Evolutionary conservation across 2,113 vertebrate genomes (phyloP), one percentile per base, ranked within the genome.

Genomic region (Miniopterus natalensis): DNA sequence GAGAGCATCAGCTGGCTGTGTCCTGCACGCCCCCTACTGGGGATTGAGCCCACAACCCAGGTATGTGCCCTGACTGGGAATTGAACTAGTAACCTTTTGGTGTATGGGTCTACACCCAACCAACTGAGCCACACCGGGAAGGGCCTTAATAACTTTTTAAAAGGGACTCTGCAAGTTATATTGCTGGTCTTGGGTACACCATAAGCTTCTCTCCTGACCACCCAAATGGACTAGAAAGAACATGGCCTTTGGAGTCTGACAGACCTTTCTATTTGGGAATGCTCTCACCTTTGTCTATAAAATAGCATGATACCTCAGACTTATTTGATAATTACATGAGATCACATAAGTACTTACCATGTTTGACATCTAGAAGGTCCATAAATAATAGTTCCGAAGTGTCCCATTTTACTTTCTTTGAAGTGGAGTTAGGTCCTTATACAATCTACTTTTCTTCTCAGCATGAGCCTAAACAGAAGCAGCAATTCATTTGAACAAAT

Each of bases 261-360:
- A 89, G 25, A 51, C 8, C 53, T 66, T 84, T 66, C 36, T 45
- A 63, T 40, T 77, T 70, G 14, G 29, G 3, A 40, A 90, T 79
- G 7, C n/a, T 84, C 49, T 79, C 55, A 73, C 36, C 11, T 86
- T 90, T 40, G 25, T 85, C 42, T 74, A 74, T 78, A 84, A 94
- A 80, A 63, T 17, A 75, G 84, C 31, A 25, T 70, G 10, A 27
- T 71, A 84, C 9, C 31, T 80, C 53, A 75, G 55, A 51, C 29
- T 53, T n/a, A 17, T 63, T 55, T 66, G 77, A 84, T 71, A 42
- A 53, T 65, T 29, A 84, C 8, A 45, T 49, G 25, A 83, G 21
- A 21, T 88, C 70, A 66, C 25, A 42, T 18, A 55, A 61, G 11
- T 89, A 61, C 63, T 59, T 65, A 45, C 27, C 49, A 45, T 36